phyloP scores from a whole-genome alignment of 2,113 vertebrate genomes.

The Tinamus guttatus region DNA sequence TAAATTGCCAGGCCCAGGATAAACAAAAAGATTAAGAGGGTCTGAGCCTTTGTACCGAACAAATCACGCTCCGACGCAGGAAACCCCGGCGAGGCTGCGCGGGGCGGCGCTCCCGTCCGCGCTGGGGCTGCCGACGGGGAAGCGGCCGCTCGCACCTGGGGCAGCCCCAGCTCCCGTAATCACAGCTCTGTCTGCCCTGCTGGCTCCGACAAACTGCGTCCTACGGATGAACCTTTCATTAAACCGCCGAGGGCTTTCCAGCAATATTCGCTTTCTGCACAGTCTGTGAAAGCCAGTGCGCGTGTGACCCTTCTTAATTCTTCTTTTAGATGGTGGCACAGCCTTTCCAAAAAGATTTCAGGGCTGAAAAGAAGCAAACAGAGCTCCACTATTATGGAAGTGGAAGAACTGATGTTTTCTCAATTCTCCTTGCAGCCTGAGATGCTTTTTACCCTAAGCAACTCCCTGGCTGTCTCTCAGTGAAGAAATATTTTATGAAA shows the following conservation, averaged over 20 bases:
- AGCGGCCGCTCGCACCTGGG: conserved; percentile 22
- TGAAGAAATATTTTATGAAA: neutral
- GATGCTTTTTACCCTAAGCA: neutral
- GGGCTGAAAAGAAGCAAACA: neutral
- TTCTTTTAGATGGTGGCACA: neutral
- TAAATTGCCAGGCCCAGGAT: conserved; percentile 53
- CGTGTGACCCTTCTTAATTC: neutral
- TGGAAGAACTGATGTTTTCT: neutral
- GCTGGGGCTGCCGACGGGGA: neutral
- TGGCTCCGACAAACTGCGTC: conserved; percentile 65
- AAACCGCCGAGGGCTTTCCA: conserved; percentile 51
- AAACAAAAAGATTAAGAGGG: conserved; percentile 65
- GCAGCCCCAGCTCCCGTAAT: conserved; percentile 55
- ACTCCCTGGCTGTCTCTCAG: neutral
- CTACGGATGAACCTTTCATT: conserved; percentile 57
- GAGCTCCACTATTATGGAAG: neutral
- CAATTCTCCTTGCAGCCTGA: neutral
- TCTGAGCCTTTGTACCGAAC: conserved; percentile 54
- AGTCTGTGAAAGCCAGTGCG: neutral
- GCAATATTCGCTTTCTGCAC: neutral
- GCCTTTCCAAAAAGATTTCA: neutral
- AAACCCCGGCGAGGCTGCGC: conserved; percentile 41
- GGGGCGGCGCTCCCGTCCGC: neutral
- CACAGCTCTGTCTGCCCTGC: conserved; percentile 61
- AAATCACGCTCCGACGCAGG: conserved; percentile 16